Evolutionary conservation across 2,113 vertebrate genomes (phyloP).

Genomic region (Deroptyus accipitrinus): DNA sequence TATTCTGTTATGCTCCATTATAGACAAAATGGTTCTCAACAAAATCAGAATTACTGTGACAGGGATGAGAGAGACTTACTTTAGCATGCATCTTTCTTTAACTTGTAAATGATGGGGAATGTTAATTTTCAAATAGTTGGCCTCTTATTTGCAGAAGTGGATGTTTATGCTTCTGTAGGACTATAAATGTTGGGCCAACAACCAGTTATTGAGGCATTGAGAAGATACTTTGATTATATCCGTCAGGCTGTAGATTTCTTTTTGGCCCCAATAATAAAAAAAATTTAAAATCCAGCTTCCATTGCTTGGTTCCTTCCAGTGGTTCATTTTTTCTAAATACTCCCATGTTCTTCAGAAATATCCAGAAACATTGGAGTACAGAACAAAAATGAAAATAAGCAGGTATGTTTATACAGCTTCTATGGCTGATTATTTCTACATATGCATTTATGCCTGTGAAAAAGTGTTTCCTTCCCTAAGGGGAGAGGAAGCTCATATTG

Average conservation of each 20-base stretch:
- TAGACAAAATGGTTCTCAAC: background rate
- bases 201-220: background rate
- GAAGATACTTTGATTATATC: background rate
- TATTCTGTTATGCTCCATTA: background rate
- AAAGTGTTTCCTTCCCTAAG: background rate
- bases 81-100: background rate
- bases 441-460: background rate
- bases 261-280: background rate
- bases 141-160: background rate
- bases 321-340: background rate
- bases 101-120: fast-evolving
- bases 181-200: background rate
- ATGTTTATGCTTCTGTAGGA: background rate
- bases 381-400: background rate
- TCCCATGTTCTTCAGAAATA: background rate
- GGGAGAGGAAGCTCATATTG: background rate
- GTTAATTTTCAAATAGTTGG: background rate
- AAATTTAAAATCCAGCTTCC: background rate
- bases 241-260: background rate
- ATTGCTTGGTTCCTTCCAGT: background rate
- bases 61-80: background rate
- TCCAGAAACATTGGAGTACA: background rate
- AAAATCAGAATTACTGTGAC: background rate
- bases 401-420: background rate
- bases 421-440: constrained; percentile 6